Base-by-base conservation (phyloP, 2,113 vertebrate genomes). In the Caranx melampygus region DNA sequence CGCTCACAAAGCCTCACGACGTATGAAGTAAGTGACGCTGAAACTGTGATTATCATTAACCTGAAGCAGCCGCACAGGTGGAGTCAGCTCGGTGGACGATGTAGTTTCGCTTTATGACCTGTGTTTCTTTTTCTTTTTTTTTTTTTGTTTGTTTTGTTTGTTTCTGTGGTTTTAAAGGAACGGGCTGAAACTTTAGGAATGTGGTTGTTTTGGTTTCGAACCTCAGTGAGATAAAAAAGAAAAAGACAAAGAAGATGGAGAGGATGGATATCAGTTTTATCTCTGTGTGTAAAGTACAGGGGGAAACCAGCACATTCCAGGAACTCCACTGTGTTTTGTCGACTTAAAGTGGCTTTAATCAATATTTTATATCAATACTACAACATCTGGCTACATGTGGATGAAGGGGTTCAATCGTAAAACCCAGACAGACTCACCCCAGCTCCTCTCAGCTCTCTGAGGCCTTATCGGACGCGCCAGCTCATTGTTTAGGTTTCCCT, bases 1-100 rank as follows among this genome's bases (percentile, higher is more conserved):
- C 59, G 62, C 61, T 80, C 73, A 81, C 70, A 63, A 75, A 80
- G 63, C 44, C 79, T 87, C 61, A 69, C 20, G n/a, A 65, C 57
- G 58, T 74, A 81, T 63, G 82, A 83, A 75, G 85, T 82, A 72
- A 52, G 72, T 58, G 47, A 73, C 1, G 49, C 68, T 57, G 26
- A 71, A 16, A 84, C 81, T 87, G 84, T 88, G 86, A 86, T 74
- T 44, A 10, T 3, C 57, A 84, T 45, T 47, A 31, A 62, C 72
- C 62, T 7, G 2, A 52, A 70, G 54, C 65, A 71, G 69, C 58
- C 16, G 3, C 33, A 62, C 61, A 21, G 44, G 52, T 44, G 20
- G 44, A 71, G 54, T 81, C 34, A 72, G 57, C 20, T 31, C 45
- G 44, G 21, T 67, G 55, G 57, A 26, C 26, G 1, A 58, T 26